Base-by-base conservation (phyloP, 2,797 vertebrate genomes). In the Anomalospiza imberbis region DNA sequence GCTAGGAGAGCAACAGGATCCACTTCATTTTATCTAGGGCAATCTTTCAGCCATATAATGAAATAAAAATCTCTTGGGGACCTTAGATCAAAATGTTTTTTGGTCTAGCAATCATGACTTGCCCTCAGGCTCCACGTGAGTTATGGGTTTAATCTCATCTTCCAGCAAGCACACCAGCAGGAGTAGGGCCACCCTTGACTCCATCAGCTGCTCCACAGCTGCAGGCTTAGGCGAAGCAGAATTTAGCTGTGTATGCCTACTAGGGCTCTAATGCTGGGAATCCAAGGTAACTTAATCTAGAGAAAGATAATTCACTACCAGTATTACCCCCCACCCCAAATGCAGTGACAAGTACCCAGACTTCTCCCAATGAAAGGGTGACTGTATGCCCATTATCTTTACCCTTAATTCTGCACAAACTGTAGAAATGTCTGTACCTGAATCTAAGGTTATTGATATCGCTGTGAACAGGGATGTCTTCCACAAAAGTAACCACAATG, bases 1-100 rank as follows among this genome's bases (percentile, higher is more conserved):
- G 12, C 36, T 48, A 78, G 54, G n/a, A 79, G 85, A 44, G 61
- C 71, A 79, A 45, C 5, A 38, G 42, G 58, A 89, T 79, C n/a
- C 5, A 16, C 28, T 87, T 84, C 38, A 57, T 61, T 91, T 91
- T 76, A 76, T 80, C 50, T 79, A 58, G 74, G 63, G 47, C 78
- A 76, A 93, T 87, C 84, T 79, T 92, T 92, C 81, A 92, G 90
- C 40, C 45, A 42, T 79, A 61, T 73, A 93, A 88, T 26, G 29
- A 71, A 95, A 94, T 26, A 63, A 92, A 85, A 68, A 61, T 47
- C 71, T 91, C 80, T 77, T 17, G 25, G 38, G 55, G 57, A 93
- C 32, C 34, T 92, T 61, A 38, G 17, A 95, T 82, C 53, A 73
- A 87, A 87, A 76, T 9, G 31, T 1, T 58, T 96, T 92, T 82